Evolutionary conservation across 2,888 invertebrate genomes (phyloP), one percentile per base, ranked within the genome.

Genomic region (Nebria salina): DNA sequence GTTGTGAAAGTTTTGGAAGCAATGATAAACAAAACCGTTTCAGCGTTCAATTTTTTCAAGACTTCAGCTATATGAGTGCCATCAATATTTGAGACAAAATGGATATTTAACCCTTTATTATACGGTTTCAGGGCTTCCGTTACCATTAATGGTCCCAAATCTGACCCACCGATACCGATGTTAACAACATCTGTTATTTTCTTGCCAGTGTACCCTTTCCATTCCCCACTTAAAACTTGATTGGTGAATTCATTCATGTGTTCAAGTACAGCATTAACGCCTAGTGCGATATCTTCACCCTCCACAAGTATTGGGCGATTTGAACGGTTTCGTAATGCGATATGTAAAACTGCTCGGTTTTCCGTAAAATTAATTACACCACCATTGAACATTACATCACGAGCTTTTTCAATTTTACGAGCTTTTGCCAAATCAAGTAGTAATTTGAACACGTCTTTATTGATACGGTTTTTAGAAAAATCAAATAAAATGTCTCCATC

Each of bases 1-100:
- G 99, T 99, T 73, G 99, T 99, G 89, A 98, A 99, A 1, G 99
- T 99, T 91, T 99, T 99, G 2, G 99, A 99, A 0, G 99, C 99
- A 87, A 99, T 96, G 88, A 99, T 98, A 90, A 99, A 99, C 68
- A 99, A 91, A 1, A 96, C 95, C 0, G 98, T 98, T 89, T 98
- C 98, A 0, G 98, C 95, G 89, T 95, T 92, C 42, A 99, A 90
- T 84, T 94, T 94, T 87, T 97, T 97, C 82, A 99, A 90, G 3
- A 96, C 96, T 89, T 98, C 98, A 0, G 97, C 97, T 86, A 99
- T 90, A 88, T 99, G 99, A 3, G 99, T 99, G 73, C 99, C 99
- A 90, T 99, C 99, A 86, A 99, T 97, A 89, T 99, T 99, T 1
- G 99, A 99, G 0, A 99, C 98, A 89, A 99, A 99, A 89, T 99